These are phyloP conservation scores for Mustela nigripes DNA, from an alignment of 2,113 vertebrate genomes.

Conservation along the genomic window DNA sequence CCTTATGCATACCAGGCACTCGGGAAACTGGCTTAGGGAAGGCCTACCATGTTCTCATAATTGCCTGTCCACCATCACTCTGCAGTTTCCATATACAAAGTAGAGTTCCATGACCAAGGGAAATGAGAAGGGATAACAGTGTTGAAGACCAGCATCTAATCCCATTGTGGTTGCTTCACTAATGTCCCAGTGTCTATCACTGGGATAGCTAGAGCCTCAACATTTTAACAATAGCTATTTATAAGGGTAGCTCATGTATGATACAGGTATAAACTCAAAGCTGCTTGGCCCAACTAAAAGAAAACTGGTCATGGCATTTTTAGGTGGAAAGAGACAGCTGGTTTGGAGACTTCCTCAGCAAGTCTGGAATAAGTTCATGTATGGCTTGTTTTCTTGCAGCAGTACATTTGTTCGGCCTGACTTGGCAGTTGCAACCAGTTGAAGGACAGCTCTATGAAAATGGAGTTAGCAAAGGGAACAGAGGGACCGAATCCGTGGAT, in stretches of 20 bases:
- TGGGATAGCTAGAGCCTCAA: background rate
- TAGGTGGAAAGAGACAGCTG: background rate
- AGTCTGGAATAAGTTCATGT: constrained; percentile 83
- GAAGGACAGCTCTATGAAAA: constrained; percentile 98
- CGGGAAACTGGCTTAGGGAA: constrained; percentile 5
- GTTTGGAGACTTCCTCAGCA: constrained; percentile 4
- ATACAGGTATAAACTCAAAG: background rate
- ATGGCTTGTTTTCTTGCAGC: constrained; percentile 90
- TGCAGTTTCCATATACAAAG: background rate
- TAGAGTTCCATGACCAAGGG: background rate
- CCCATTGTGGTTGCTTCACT: background rate
- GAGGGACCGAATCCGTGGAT: constrained; percentile 90
- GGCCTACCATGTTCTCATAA: background rate
- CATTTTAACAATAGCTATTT: background rate
- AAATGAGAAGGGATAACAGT: background rate
- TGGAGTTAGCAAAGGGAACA: constrained; percentile 94
- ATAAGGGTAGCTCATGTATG: background rate
- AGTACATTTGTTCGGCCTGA: constrained; percentile 98
- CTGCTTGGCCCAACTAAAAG: background rate
- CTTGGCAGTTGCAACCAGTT: constrained; percentile 97
- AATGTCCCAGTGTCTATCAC: background rate
- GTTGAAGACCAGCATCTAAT: background rate
- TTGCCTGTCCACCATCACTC: background rate
- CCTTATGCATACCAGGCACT: background rate
- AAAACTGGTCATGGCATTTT: background rate